phyloP scores from a whole-genome alignment of 2,797 vertebrate species.

The Gymnodraco acuticeps region DNA sequence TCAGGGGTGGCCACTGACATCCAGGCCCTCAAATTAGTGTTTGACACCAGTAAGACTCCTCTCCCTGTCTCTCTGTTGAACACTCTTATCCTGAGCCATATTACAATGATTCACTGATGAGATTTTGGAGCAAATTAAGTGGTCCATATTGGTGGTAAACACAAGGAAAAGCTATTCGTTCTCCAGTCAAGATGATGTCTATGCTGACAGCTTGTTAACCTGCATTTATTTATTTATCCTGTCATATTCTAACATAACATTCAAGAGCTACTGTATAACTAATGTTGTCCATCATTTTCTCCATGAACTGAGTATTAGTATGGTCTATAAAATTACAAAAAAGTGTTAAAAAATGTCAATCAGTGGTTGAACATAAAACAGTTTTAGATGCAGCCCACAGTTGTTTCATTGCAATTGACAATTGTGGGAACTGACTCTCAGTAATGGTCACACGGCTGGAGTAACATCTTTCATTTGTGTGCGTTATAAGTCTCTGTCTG shows the following conservation, averaged over 20 bases:
- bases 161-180: not conserved
- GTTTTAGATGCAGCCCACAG: not conserved
- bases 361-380: not conserved
- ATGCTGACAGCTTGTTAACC: not conserved
- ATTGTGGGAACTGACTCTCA: slow-evolving; percentile 18
- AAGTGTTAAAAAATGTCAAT: too few species aligned
- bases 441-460: not conserved
- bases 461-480: slow-evolving; percentile 31
- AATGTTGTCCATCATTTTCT: too few species aligned
- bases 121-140: not conserved
- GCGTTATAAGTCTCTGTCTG: not conserved
- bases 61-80: not conserved
- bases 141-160: too few species aligned
- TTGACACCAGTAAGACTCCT: slow-evolving; percentile 93
- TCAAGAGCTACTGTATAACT: not conserved
- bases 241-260: not conserved
- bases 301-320: too few species aligned
- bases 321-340: too few species aligned
- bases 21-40: slow-evolving; percentile 94
- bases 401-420: not conserved
- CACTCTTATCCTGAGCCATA: not conserved
- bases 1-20: slow-evolving; percentile 98
- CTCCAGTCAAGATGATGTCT: not conserved
- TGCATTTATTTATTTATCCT: not conserved
- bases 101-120: not conserved